Evolutionary conservation across 2,113 vertebrate genomes (phyloP), one percentile per base, ranked within the genome.

Genomic region (Quiscalus mexicanus): DNA sequence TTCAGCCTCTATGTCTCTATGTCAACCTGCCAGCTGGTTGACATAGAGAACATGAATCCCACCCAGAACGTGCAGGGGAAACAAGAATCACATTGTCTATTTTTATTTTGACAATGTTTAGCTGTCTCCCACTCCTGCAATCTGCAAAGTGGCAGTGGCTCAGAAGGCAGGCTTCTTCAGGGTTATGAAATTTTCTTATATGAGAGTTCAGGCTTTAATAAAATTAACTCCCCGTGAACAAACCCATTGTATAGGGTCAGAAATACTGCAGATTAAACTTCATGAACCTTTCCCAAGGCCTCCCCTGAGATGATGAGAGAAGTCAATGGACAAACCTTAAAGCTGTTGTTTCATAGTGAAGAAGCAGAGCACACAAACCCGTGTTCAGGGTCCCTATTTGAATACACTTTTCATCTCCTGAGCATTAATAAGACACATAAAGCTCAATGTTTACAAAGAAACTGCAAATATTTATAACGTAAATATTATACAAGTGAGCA

Each of bases 401-500:
- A 59, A 60, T 60, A 75, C 4, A 41, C 35, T 41, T 87, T 58
- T 71, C 7, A 12, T 42, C 27, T 52, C 62, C 76, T 56, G 49
- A 58, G 23, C 25, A 23, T 68, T 58, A 69, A 24, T 21, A 87
- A 41, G 53, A 64, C 35, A 71, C 25, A 39, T 27, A 84, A 91
- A 85, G 31, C 58, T 85, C 27, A 69, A 8, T 44, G 33, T 87
- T 97, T 91, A 89, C 45, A 53, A 37, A 37, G 37, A 37, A 37
- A 37, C 37, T 37, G 37, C 37, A 37, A 37, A 37, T 37, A 37
- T 37, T 37, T 37, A 37, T 37, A 37, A 76, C 11, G 31, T 88
- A 93, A 91, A 87, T 87, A 91, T 90, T 94, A 94, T 63, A 63
- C 50, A 77, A 91, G 47, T n/a, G 21, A 59, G 39, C 16, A 76